Evolutionary conservation across 2,797 vertebrate species (phyloP).

Genomic region (Propithecus perrieri): DNA sequence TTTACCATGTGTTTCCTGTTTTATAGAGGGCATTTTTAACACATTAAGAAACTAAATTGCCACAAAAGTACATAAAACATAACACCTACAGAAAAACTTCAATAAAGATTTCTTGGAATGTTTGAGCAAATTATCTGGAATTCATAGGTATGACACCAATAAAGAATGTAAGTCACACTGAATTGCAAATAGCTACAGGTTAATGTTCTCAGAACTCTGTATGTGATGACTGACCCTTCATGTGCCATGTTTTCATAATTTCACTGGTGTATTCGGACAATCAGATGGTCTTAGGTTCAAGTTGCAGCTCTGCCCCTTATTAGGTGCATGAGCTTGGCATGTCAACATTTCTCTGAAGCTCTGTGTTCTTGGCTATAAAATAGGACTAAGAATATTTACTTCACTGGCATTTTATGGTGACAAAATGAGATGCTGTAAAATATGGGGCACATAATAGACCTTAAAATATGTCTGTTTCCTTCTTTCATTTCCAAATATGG

Average conservation of each 20-base stretch:
- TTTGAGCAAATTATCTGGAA: not conserved
- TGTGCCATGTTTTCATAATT: not conserved
- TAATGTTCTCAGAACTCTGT: not conserved
- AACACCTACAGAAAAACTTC: not conserved
- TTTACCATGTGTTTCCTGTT: not conserved
- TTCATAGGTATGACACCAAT: not conserved
- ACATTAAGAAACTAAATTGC: not conserved
- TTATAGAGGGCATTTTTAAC: not conserved
- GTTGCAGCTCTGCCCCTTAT: not conserved
- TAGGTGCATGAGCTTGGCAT: not conserved
- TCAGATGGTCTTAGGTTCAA: not conserved
- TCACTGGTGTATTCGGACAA: not conserved
- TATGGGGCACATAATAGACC: not conserved
- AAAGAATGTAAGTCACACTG: not conserved
- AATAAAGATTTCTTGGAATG: not conserved
- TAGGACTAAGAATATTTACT: not conserved
- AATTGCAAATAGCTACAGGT: not conserved
- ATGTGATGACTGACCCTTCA: not conserved
- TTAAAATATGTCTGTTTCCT: not conserved
- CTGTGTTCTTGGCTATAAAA: not conserved
- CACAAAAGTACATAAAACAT: not conserved
- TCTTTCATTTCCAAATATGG: conserved; percentile 3
- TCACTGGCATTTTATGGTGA: not conserved
- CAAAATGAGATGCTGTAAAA: not conserved
- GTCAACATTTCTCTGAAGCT: not conserved